Conservation (phyloP, 2,888 invertebrate genomes). For the Achlya flavicornis region DNA sequence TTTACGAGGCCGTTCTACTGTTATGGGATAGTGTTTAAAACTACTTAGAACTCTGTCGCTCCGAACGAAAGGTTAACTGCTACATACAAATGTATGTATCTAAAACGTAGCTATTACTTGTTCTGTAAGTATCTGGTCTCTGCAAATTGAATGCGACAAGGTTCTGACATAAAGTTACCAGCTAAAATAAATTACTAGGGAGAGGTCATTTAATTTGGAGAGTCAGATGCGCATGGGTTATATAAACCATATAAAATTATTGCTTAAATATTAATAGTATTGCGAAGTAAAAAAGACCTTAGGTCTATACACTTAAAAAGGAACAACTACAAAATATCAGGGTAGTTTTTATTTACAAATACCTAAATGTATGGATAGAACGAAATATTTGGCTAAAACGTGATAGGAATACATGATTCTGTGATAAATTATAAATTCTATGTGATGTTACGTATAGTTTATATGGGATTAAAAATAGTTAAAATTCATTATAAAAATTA, state of each 20-base stretch:
- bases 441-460: slow-evolving; percentile 41
- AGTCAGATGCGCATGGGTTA: slow-evolving; percentile 44
- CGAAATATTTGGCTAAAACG: slow-evolving; percentile 82
- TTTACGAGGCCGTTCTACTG: slow-evolving; percentile 49
- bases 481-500: slow-evolving; percentile 34
- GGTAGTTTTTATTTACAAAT: slow-evolving; percentile 73
- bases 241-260: slow-evolving; percentile 73
- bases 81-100: slow-evolving; percentile 20
- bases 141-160: slow-evolving; percentile 43
- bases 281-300: slow-evolving; percentile 79
- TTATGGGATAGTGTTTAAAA: slow-evolving; percentile 37
- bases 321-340: slow-evolving; percentile 69
- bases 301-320: slow-evolving; percentile 74
- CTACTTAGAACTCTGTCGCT: slow-evolving; percentile 56
- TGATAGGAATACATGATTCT: slow-evolving; percentile 73
- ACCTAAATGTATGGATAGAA: slow-evolving; percentile 71
- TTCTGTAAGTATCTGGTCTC: slow-evolving; percentile 31
- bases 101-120: no score
- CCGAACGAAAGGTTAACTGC: slow-evolving; percentile 37
- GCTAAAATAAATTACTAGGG: slow-evolving; percentile 31
- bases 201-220: slow-evolving; percentile 47
- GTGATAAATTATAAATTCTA: slow-evolving; percentile 62
- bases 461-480: slow-evolving; percentile 10
- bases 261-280: slow-evolving; percentile 78
- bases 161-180: slow-evolving; percentile 31